A percentile compares a stretch with the other conserved stretches of the same genome.
Evolutionary conservation across 2,797 vertebrate genomes (phyloP).

Genomic region (Coregonus sp.): DNA sequence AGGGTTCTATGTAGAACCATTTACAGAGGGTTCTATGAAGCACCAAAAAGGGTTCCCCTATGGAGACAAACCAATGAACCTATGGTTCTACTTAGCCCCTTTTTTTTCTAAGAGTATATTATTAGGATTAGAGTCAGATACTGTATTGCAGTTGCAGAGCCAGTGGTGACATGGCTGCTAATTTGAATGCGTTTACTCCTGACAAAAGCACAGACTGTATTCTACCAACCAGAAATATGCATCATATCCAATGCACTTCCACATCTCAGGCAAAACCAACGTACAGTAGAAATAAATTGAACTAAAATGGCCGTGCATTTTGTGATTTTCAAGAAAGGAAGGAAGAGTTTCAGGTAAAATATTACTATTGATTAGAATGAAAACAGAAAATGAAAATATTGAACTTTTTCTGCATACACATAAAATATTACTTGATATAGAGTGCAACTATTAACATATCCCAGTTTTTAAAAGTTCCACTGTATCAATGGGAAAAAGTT

Average conservation of each 20-base stretch:
- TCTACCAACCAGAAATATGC: constrained; percentile 50
- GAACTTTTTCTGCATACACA: too few species aligned
- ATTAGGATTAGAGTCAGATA: constrained; percentile 26
- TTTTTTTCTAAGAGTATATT: not conserved
- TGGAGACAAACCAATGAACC: too few species aligned
- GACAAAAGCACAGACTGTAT: constrained; percentile 45
- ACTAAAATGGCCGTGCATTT: constrained; percentile 13
- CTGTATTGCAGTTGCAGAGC: constrained; percentile 29
- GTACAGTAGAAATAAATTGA: constrained; percentile 43
- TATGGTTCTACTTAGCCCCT: too few species aligned
- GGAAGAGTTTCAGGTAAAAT: not conserved
- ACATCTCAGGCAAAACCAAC: constrained; percentile 35
- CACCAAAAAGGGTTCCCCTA: too few species aligned
- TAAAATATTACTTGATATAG: not conserved
- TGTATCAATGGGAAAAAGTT: constrained; percentile 59
- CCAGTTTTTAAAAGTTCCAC: constrained; percentile 45
- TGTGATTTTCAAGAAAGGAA: not conserved
- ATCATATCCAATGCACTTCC: constrained; percentile 14
- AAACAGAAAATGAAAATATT: not conserved
- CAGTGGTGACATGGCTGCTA: constrained; percentile 45
- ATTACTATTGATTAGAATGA: not conserved
- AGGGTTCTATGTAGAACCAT: too few species aligned
- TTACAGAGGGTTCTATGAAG: too few species aligned
- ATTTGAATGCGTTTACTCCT: constrained; percentile 54
- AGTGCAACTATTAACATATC: not conserved